Evolutionary conservation across 1,140 invertebrate genomes (phyloP), one percentile per base, ranked within the genome.

Genomic region (Danaus melanippus): DNA sequence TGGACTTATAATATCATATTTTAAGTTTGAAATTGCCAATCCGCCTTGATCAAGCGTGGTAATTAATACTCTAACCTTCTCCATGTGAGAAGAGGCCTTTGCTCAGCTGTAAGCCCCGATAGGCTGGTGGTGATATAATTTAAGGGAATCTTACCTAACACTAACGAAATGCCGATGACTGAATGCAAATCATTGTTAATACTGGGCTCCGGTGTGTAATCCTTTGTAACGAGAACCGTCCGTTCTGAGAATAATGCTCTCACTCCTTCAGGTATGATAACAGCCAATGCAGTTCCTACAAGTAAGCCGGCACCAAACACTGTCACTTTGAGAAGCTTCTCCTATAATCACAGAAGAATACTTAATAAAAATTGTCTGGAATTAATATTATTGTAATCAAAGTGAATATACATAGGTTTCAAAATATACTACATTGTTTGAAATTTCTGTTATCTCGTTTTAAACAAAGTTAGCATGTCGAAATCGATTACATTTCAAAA

Each of bases 201-300:
- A 0, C 64, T 69, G 0, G 79, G 74, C 17, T 80, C 78, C 0
- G 74, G 75, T 4, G 79, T 84, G 46, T 75, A 81, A 42, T 84
- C 73, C 49, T 80, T 80, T 0, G 76, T 79, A 4, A 71, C 64
- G 9, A 71, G 58, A n/a, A 74, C 70, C 0, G 69, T 53, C 8
- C 69, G 62, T 41, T 87, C 86, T 40, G 69, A 86, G 64, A 92
- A 91, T 32, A 99, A 86, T 2, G 96, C 93, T 62, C 97, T 90
- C 32, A 99, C 94, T 41, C 98, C 98, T 89, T 99, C 98, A 0
- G 98, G 98, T 71, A 99, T 99, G 46, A 99, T 99, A 0, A 99
- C 97, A 56, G 96, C 94, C 48, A 99, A 84, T 0, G 98, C 97
- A 53, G 98, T 99, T 4, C 98, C 98, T 44, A 99, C 96, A n/a